phyloP scores from a whole-genome alignment of 2,888 invertebrate species.

The Schrankia costaestrigalis region DNA sequence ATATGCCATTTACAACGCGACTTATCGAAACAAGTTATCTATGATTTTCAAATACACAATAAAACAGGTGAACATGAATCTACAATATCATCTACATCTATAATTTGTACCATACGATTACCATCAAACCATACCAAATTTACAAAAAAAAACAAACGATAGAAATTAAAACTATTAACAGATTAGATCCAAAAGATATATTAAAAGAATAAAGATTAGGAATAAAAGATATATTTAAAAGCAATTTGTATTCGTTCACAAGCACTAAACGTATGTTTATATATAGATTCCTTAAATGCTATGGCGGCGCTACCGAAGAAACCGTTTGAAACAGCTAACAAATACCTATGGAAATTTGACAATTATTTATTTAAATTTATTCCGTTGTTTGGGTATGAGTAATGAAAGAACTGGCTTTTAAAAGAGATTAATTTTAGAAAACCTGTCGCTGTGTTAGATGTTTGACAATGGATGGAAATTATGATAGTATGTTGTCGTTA shows the following conservation, averaged over 20 bases:
- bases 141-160: conserved; percentile 4
- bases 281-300: conserved; percentile 18
- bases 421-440: too few species aligned
- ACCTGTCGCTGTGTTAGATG: too few species aligned
- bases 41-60: too few species aligned
- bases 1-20: too few species aligned
- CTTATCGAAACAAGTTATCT: too few species aligned
- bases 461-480: too few species aligned
- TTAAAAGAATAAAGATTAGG: neutral
- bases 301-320: conserved; percentile 15
- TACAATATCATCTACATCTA: too few species aligned
- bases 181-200: conserved; percentile 2
- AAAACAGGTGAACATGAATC: too few species aligned
- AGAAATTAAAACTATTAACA: conserved; percentile 5
- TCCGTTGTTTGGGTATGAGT: conserved; percentile 18
- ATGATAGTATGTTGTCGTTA: too few species aligned
- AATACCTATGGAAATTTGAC: conserved; percentile 57
- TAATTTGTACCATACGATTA: too few species aligned
- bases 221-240: conserved; percentile 10
- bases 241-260: conserved; percentile 21
- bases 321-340: conserved; percentile 15
- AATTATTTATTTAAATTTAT: conserved; percentile 58
- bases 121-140: too few species aligned
- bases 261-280: conserved; percentile 5
- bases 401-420: neutral